Evolutionary conservation across 2,888 invertebrate species (phyloP).

Genomic region (Dasysyrphus albostriatus): DNA sequence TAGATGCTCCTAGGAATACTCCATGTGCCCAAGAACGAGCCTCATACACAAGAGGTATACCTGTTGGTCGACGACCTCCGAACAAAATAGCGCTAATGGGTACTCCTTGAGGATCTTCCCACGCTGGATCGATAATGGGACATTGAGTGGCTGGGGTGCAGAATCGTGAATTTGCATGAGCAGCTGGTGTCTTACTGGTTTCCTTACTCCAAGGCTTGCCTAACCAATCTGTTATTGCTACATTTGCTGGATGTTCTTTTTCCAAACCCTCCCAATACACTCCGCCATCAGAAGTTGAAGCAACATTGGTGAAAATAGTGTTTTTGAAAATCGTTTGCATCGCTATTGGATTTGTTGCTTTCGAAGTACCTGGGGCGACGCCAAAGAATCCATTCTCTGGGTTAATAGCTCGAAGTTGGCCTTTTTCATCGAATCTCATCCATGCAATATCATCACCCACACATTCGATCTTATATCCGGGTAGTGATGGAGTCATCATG

Average conservation of each 20-base stretch:
- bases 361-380: constrained; percentile 97
- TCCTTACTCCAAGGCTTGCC: constrained; percentile 89
- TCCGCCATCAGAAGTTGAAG: constrained; percentile 96
- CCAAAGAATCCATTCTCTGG: constrained; percentile 99
- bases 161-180: constrained; percentile 99
- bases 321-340: constrained; percentile 96
- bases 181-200: constrained; percentile 89
- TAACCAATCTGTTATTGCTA: constrained; percentile 91
- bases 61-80: constrained; percentile 96
- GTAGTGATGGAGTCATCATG: constrained; percentile 97
- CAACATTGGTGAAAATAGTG: constrained; percentile 99
- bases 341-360: constrained; percentile 96
- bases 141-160: constrained; percentile 97
- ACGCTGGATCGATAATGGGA: constrained; percentile 96
- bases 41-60: constrained; percentile 97
- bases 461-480: constrained; percentile 96
- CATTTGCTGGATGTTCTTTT: constrained; percentile 85
- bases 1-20: constrained; percentile 96
- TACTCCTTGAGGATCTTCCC: constrained; percentile 97
- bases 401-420: constrained; percentile 96
- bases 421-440: constrained; percentile 96
- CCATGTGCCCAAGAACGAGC: constrained; percentile 97
- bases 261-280: constrained; percentile 99
- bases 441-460: constrained; percentile 99
- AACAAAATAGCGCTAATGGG: constrained; percentile 98